phyloP scores from a whole-genome alignment of 1,140 invertebrate species.

The Potamilus streckersoni region DNA sequence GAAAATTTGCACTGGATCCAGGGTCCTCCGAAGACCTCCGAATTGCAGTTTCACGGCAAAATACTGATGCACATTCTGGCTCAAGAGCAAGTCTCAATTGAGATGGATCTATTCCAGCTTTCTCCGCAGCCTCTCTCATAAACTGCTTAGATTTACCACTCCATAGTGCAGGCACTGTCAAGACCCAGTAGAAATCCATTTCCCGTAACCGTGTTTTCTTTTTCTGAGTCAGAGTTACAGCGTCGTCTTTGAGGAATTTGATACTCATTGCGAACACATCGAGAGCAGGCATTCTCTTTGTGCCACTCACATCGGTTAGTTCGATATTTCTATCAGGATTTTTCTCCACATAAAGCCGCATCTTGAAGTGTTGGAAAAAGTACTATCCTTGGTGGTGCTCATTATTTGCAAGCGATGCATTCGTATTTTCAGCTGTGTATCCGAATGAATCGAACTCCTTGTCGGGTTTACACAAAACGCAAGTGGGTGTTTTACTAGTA shows the following conservation, averaged over 20 bases:
- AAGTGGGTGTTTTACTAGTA: constrained; percentile 3
- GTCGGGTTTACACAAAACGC: constrained; percentile 2
- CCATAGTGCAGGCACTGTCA: constrained; percentile 29
- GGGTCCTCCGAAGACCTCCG: constrained; percentile 1
- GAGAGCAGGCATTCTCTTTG: neutral
- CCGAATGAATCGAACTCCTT: constrained; percentile 21
- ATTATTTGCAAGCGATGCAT: neutral
- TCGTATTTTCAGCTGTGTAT: constrained; percentile 9
- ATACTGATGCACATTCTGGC: constrained; percentile 35
- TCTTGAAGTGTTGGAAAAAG: constrained; percentile 26
- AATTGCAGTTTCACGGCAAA: constrained; percentile 13
- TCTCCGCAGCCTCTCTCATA: constrained; percentile 19
- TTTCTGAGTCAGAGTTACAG: constrained; percentile 1
- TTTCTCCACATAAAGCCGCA: constrained; percentile 12
- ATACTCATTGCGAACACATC: constrained; percentile 9
- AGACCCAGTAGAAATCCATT: constrained; percentile 23
- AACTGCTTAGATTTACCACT: constrained; percentile 22
- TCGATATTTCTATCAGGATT: constrained; percentile 1
- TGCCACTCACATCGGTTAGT: constrained; percentile 5
- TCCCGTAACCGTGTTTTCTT: constrained; percentile 10
- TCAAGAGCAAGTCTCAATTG: constrained; percentile 27
- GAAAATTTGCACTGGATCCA: neutral
- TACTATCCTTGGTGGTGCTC: constrained; percentile 6
- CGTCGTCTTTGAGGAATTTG: constrained; percentile 2
- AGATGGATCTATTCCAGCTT: constrained; percentile 26